Percentiles rank a stretch among this genome's conserved stretches.
These are phyloP conservation scores for Syngnathus rostellatus DNA, from an alignment of 2,797 vertebrate species.

Conservation along the genomic window DNA sequence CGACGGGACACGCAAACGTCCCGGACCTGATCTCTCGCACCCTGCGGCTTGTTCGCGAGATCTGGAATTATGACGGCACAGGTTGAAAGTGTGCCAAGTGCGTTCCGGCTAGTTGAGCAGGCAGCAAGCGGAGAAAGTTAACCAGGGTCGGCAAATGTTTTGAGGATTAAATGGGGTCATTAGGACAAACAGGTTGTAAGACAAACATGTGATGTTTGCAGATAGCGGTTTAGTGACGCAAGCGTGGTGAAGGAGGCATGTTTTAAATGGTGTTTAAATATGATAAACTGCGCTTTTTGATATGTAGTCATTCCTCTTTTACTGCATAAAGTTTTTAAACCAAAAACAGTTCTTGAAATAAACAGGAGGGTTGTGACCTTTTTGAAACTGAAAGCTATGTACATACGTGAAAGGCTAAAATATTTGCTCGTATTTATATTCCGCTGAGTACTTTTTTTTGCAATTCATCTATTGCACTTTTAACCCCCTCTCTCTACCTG, in stretches of 20 bases:
- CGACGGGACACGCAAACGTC: constrained; percentile 36
- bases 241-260: not conserved
- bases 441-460: no score
- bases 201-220: constrained; percentile 5
- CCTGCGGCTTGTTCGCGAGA: constrained; percentile 55
- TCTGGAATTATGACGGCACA: constrained; percentile 58
- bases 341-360: not conserved
- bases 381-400: no score
- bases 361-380: no score
- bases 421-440: no score
- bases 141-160: not conserved
- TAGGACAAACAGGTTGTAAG: not conserved
- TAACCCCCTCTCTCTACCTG: no score
- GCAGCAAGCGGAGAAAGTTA: constrained; percentile 13
- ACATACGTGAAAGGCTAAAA: no score
- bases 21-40: constrained; percentile 42
- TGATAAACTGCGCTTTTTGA: not conserved
- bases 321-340: not conserved
- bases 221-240: not conserved
- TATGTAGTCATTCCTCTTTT: constrained; percentile 5
- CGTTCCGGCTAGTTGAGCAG: constrained; percentile 22
- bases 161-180: not conserved
- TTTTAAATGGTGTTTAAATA: not conserved
- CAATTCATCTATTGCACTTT: no score
- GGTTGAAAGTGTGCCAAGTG: constrained; percentile 50